phyloP scores from a whole-genome alignment of 2,888 invertebrate species.

The Diarsia mendica region DNA sequence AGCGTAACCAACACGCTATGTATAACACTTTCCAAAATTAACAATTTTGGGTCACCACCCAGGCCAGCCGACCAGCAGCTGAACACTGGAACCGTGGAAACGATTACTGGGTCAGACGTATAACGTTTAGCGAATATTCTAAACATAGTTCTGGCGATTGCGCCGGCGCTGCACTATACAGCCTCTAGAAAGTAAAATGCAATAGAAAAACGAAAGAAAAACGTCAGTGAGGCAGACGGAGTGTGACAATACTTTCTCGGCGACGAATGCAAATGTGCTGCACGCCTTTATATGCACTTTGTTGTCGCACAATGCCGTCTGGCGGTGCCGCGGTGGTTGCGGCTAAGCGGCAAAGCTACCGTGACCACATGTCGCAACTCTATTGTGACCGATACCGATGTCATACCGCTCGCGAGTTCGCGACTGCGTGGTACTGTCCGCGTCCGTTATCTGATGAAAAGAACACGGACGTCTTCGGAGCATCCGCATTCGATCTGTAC shows the following conservation, averaged over 20 bases:
- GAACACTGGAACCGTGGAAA: slow-evolving; percentile 43
- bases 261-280: slow-evolving; percentile 64
- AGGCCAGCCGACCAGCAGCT: slow-evolving; percentile 15
- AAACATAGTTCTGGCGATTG: slow-evolving; percentile 44
- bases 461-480: too few relatives aligned
- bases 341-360: slow-evolving; percentile 72
- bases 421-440: background rate
- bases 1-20: slow-evolving; percentile 6
- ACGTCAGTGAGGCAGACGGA: slow-evolving; percentile 51
- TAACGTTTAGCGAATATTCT: slow-evolving; percentile 56
- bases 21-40: slow-evolving; percentile 41
- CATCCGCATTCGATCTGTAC: too few relatives aligned
- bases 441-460: background rate
- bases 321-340: slow-evolving; percentile 67
- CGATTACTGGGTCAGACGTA: slow-evolving; percentile 60
- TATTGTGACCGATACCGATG: too few relatives aligned
- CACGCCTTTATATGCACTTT: slow-evolving; percentile 63
- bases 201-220: slow-evolving; percentile 65
- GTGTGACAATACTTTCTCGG: slow-evolving; percentile 63
- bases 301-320: slow-evolving; percentile 66
- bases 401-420: background rate
- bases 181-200: slow-evolving; percentile 63
- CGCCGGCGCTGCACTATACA: slow-evolving; percentile 42
- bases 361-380: slow-evolving; percentile 31
- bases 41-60: slow-evolving; percentile 28